Base-by-base conservation (phyloP, 2,797 vertebrate genomes). In the Rhyacichthys aspro region DNA sequence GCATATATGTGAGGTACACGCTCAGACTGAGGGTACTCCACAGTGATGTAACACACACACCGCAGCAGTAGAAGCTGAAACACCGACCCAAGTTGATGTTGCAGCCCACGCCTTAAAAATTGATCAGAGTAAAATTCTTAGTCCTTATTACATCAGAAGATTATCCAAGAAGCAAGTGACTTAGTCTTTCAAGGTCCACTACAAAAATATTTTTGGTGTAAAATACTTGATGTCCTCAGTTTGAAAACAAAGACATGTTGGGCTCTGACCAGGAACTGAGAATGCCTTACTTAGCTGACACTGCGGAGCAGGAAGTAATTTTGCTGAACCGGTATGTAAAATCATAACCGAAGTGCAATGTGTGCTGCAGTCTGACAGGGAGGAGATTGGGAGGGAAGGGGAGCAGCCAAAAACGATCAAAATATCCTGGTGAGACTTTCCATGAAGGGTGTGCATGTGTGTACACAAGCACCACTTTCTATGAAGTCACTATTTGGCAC, bases 311-410 rank as follows among this genome's bases (percentile, higher is more conserved):
- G 63, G 81, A 83, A 86, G 78, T 86, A 17, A 84, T 87, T 90
- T 87, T 88, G 84, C 84, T 81, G 86, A 88, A 90, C 86, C 76
- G 65, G 79, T 88, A 91, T 90, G 88, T 90, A 90, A 90, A 91
- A 85, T 84, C 76, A 78, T 86, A 88, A 90, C 87, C 86, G 86
- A 89, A 87, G 70, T 70, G 73, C 72, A 78, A 73, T 80, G 83
- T 74, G 73, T 76, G 62, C 5, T 67, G 67, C 74, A 65, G 74
- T 57, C 72, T 82, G 80, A 70, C 70, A 72, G 74, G 63, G 78
- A 70, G 57, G 72, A 76, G 73, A 71, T 43, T 61, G 81, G 76
- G 82, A 83, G 72, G 74, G 73, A 63, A 70, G 66, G 58, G 55
- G 72, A 79, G 71, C 67, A 83, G 82, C 76, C 82, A 88, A 85